phyloP scores from a whole-genome alignment of 2,888 invertebrate genomes.

The Phyllotreta striolata region DNA sequence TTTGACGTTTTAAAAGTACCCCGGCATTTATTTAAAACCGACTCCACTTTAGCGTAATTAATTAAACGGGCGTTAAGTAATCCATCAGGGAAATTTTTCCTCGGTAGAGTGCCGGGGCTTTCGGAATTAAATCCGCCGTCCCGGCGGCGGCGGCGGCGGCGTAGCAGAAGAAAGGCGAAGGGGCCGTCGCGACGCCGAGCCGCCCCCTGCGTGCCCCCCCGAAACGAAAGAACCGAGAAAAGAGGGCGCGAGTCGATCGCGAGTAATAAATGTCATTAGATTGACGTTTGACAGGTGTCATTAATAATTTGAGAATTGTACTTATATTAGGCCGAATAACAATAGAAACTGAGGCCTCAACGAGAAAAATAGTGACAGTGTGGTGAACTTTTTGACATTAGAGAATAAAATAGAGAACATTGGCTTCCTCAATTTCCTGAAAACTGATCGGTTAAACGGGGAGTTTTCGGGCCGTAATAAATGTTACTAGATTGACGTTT shows the following conservation, averaged over 20 bases:
- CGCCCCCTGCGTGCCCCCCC: slow-evolving; percentile 14
- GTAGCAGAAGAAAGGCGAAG: slow-evolving; percentile 29
- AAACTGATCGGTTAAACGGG: too few species aligned
- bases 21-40: not conserved
- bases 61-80: slow-evolving; percentile 56
- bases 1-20: slow-evolving; percentile 2
- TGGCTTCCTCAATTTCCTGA: too few species aligned
- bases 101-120: slow-evolving; percentile 46
- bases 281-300: too few species aligned
- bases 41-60: slow-evolving; percentile 50
- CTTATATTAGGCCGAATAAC: too few species aligned
- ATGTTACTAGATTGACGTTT: too few species aligned
- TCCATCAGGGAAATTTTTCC: slow-evolving; percentile 54
- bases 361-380: too few species aligned
- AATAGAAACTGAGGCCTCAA: too few species aligned
- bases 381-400: too few species aligned
- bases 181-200: slow-evolving; percentile 37
- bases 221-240: not conserved
- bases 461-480: too few species aligned
- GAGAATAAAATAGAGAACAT: too few species aligned
- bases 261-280: too few species aligned
- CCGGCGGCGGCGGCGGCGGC: not conserved
- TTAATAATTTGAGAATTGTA: too few species aligned
- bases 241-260: not conserved
- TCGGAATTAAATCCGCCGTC: slow-evolving; percentile 35